phyloP scores from a whole-genome alignment of 2,888 invertebrate genomes.

The Euzetes globulus region DNA sequence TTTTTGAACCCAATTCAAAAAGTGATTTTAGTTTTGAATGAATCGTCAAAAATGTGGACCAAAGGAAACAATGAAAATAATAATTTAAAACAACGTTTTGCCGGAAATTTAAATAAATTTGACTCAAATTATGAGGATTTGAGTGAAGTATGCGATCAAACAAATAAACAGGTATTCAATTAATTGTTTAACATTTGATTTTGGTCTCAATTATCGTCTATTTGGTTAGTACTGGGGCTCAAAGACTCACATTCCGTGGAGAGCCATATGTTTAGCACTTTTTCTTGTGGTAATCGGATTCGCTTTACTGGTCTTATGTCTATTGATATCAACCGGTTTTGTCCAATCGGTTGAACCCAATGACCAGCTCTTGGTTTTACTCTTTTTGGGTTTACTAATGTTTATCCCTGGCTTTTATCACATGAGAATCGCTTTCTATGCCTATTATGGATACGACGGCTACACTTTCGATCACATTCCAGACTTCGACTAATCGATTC shows the following conservation, averaged over 20 bases:
- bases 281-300: constrained; percentile 70
- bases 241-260: constrained; percentile 62
- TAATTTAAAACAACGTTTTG: background rate
- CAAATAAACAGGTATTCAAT: background rate
- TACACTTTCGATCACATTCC: constrained; percentile 83
- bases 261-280: constrained; percentile 67
- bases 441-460: constrained; percentile 71
- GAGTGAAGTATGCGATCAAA: background rate
- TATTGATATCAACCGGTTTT: constrained; percentile 65
- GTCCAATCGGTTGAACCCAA: background rate
- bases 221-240: no score
- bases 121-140: background rate
- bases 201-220: no score
- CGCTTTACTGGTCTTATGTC: constrained; percentile 64
- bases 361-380: constrained; percentile 47
- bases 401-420: constrained; percentile 88
- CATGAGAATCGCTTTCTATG: constrained; percentile 75
- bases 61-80: background rate
- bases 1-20: no score
- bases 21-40: background rate
- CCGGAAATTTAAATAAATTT: background rate
- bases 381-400: constrained; percentile 77
- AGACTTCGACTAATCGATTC: constrained; percentile 61
- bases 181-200: background rate
- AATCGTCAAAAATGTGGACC: background rate